Evolutionary conservation across 53 echinoderm and acorn worm genomes (phyloP), one percentile per base, ranked within the genome.

Genomic region (Mesocentrotus franciscanus): DNA sequence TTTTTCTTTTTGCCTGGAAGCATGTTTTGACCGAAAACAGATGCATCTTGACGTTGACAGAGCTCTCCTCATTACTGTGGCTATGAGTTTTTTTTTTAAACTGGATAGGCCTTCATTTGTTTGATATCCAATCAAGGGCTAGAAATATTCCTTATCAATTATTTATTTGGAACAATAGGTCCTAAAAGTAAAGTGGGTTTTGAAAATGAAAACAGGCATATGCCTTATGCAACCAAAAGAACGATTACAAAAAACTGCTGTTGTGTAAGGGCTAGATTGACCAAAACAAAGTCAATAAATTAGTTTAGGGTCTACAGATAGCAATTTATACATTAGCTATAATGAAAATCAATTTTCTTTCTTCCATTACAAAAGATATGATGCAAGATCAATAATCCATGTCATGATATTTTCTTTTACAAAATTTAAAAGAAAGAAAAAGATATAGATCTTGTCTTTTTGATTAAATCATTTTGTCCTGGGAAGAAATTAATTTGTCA

Each of bases 1-100:
- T 94, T 17, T 83, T 62, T 35, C 22, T 94, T 78, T 85, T 60
- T 94, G 85, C 85, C 95, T 94, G 56, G 60, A 94, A 85, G 95
- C 95, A 94, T 94, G 95, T 85, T 42, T 55, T 94, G 95, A 93
- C 78, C 60, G 8, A 94, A 94, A 94, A 60, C 94, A 94, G 94
- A 94, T 94, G 95, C 95, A 94, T 94, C 87, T 30, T 94, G 95
- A 66, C 61, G 24, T 94, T 85, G 71, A 85, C 6, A 1, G 71
- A 87, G 95, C 42, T 94, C 95, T 94, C 87, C 71, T 66, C 17
- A 14, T 87, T 87, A 87, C 87, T 29, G 1, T 87, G 58, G 87
- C 87, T 26, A 58, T 58, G 20, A 20, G 10, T 10, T n/a, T 27
- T 72, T 72, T 27, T 6, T 30, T 14, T 33, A 78, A 14, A 78